Evolutionary conservation across 2,888 invertebrate genomes (phyloP), one percentile per base, ranked within the genome.

Genomic region (Mesodorylaimus sp.): DNA sequence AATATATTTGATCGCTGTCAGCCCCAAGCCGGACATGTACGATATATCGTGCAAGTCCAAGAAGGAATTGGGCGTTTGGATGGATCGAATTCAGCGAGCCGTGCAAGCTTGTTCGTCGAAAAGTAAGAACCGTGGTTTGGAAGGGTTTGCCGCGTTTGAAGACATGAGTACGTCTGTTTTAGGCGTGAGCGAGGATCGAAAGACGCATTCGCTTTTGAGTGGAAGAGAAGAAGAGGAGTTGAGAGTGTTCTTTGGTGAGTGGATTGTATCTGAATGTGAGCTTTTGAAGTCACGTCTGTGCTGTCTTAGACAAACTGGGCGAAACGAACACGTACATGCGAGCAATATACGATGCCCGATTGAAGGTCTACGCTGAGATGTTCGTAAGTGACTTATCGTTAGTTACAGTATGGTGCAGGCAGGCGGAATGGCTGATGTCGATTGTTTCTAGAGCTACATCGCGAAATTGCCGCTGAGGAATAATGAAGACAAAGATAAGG

Each of bases 1-100:
- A 1, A 79, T 93, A 61, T 91, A 89, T 71, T 76, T 93, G 50
- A 88, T 93, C 60, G 85, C 84, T 56, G 85, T 86, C 58, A 86
- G 86, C 63, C 84, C 86, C 3, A 57, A 79, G 2, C 89, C 89
- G 0, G 91, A 91, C 73, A 91, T 93, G 89, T 91, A 89, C 66
- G 91, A 91, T 66, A 72, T 93, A 48, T 79, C 88, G 63, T 75
- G 76, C 54, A 78, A 80, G 26, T 83, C 84, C 61, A 86, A 86
- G 28, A 84, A 85, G 67, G 87, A 89, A 61, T 83, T 86, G 64
- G 81, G 81, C 61, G 72, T 77, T 13, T 91, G 91, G 91, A 26
- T 26, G 44, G 27, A 7, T 24, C 24, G 19, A 5, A 43, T 43
- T 16, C 44, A 43, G 27, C 7, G 16, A 32, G 16, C 32, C 10